Evolutionary conservation across 2,888 invertebrate species (phyloP).

Genomic region (Ceriagrion tenellum): DNA sequence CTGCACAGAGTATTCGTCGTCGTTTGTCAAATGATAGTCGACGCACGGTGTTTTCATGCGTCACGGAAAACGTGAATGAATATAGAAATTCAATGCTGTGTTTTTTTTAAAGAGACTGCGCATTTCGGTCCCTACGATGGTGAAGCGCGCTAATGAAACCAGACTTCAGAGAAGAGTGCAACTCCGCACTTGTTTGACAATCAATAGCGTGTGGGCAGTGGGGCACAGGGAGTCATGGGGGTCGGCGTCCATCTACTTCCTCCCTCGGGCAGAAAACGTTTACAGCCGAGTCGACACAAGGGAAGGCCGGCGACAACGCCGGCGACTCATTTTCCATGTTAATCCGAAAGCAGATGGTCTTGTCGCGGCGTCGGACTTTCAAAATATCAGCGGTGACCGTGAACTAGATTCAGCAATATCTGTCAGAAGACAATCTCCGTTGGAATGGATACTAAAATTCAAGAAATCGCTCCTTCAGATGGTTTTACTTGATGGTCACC

Average conservation of each 20-base stretch:
- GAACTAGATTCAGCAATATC: background rate
- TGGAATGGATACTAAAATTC: background rate
- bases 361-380: background rate
- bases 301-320: background rate
- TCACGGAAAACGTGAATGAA: too few relatives aligned
- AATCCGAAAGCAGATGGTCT: background rate
- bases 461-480: too few relatives aligned
- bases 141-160: background rate
- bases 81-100: too few relatives aligned
- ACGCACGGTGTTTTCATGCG: too few relatives aligned
- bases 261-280: background rate
- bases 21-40: too few relatives aligned
- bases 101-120: background rate
- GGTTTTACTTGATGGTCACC: too few relatives aligned
- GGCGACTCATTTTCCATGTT: background rate
- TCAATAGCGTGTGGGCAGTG: background rate
- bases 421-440: background rate
- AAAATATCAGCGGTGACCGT: background rate
- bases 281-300: background rate
- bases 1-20: too few relatives aligned
- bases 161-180: background rate
- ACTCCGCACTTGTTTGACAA: background rate
- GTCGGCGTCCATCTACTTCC: background rate
- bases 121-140: background rate
- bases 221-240: background rate